These are phyloP conservation scores for Mylabris phalerata DNA, from an alignment of 1,140 invertebrate species.

Conservation along the genomic window DNA sequence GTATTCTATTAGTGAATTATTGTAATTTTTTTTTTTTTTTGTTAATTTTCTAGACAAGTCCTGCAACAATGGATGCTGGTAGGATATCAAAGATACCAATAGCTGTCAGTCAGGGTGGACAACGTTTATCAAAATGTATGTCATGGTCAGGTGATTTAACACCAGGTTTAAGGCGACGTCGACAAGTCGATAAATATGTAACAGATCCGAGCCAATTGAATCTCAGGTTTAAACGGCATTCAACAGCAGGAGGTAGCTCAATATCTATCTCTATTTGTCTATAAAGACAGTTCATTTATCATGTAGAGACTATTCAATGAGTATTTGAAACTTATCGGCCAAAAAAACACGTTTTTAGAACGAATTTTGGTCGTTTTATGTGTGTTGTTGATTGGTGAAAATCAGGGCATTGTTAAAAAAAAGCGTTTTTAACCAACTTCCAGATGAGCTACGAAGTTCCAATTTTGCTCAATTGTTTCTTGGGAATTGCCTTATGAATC, in stretches of 20 bases:
- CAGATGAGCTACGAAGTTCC: too few species aligned
- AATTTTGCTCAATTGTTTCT: too few species aligned
- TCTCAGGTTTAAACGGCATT: slow-evolving; percentile 56
- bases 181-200: slow-evolving; percentile 60
- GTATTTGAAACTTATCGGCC: too few species aligned
- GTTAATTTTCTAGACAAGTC: slow-evolving; percentile 32
- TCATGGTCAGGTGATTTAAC: slow-evolving; percentile 46
- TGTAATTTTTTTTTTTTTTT: background rate
- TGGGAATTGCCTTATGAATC: too few species aligned
- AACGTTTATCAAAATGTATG: slow-evolving; percentile 40
- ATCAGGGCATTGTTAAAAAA: too few species aligned
- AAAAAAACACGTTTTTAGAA: too few species aligned
- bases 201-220: slow-evolving; percentile 60
- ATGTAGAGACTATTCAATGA: too few species aligned
- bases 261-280: background rate
- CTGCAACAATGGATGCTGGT: slow-evolving; percentile 30
- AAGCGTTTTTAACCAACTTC: too few species aligned
- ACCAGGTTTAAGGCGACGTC: slow-evolving; percentile 54
- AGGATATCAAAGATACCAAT: slow-evolving; percentile 39
- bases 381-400: too few species aligned
- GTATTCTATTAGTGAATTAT: background rate
- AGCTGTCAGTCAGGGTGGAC: slow-evolving; percentile 31
- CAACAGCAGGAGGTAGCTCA: slow-evolving; percentile 30
- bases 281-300: background rate
- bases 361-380: too few species aligned